Evolutionary conservation across 1,140 invertebrate species (phyloP).

Genomic region (Drosophila biarmipes): DNA sequence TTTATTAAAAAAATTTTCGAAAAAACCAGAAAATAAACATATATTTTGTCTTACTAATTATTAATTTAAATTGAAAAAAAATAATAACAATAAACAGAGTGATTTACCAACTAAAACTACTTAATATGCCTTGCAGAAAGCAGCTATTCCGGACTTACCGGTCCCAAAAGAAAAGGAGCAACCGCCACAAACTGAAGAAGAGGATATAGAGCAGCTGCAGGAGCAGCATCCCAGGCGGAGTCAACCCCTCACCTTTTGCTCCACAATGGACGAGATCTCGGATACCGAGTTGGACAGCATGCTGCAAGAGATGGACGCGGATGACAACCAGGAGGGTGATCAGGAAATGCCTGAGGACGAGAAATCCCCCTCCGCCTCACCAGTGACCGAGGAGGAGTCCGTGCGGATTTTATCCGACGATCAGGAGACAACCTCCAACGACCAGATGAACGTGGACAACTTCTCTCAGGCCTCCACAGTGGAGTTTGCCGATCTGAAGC

Average conservation of each 20-base stretch:
- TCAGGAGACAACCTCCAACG: conserved; percentile 58
- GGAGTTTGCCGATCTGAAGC: conserved; percentile 74
- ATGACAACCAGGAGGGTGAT: conserved; percentile 54
- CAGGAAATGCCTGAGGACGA: conserved; percentile 29
- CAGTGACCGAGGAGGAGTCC: conserved; percentile 66
- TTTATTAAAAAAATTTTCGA: too few species aligned
- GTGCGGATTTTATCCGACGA: conserved; percentile 68
- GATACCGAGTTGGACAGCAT: conserved; percentile 84
- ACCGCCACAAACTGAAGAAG: conserved; percentile 5
- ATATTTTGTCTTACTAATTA: too few species aligned
- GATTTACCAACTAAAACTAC: not conserved
- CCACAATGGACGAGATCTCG: conserved; percentile 84
- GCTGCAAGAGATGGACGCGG: conserved; percentile 81
- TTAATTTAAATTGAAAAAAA: too few species aligned
- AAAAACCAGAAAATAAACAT: too few species aligned
- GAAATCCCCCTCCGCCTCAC: conserved; percentile 35
- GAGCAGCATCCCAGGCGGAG: conserved; percentile 38
- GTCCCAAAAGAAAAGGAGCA: not conserved
- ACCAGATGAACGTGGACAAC: conserved; percentile 78
- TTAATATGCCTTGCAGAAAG: not conserved
- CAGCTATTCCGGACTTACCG: not conserved
- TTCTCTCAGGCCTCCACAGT: conserved; percentile 83
- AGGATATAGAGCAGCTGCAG: not conserved
- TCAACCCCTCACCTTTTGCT: conserved; percentile 78
- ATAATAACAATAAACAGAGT: not conserved